Conservation (phyloP, 2,113 vertebrate species). For the Nasalis larvatus region DNA sequence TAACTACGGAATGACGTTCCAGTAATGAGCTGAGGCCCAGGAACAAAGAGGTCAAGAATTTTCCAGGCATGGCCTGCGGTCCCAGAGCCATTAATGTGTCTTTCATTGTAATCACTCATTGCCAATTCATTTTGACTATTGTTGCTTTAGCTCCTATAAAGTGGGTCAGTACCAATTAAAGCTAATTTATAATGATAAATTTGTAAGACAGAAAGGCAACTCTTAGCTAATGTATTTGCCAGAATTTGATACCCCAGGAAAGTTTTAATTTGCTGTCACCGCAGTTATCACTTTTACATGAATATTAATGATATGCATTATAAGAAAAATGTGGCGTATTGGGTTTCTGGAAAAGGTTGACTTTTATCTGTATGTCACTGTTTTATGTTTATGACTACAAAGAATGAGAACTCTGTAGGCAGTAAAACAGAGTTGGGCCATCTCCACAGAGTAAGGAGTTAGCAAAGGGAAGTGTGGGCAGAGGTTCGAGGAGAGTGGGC, state of each 20-base stretch:
- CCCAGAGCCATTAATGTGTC: background rate
- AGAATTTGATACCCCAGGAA: background rate
- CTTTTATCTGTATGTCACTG: slow-evolving; percentile 16
- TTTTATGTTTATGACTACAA: background rate
- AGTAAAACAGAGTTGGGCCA: background rate
- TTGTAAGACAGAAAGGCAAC: background rate
- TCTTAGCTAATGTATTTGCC: slow-evolving; percentile 21
- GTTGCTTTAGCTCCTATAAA: background rate
- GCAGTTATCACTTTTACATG: background rate
- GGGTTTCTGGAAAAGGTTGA: slow-evolving; percentile 45
- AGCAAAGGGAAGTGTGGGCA: background rate
- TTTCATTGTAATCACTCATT: fast-evolving
- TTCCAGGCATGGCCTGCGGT: background rate
- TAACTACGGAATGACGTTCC: background rate
- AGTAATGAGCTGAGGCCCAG: background rate
- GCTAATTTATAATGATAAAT: slow-evolving; percentile 3
- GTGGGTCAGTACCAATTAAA: background rate
- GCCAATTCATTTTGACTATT: background rate
- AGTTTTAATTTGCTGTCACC: slow-evolving; percentile 47
- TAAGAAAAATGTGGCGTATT: background rate
- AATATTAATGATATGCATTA: slow-evolving; percentile 34
- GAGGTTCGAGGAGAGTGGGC: background rate
- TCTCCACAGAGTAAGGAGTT: background rate
- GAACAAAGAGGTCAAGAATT: background rate
- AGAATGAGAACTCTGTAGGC: background rate